Conservation (phyloP, 1,140 invertebrate species). For the Hyposmocoma kahamanoa region DNA sequence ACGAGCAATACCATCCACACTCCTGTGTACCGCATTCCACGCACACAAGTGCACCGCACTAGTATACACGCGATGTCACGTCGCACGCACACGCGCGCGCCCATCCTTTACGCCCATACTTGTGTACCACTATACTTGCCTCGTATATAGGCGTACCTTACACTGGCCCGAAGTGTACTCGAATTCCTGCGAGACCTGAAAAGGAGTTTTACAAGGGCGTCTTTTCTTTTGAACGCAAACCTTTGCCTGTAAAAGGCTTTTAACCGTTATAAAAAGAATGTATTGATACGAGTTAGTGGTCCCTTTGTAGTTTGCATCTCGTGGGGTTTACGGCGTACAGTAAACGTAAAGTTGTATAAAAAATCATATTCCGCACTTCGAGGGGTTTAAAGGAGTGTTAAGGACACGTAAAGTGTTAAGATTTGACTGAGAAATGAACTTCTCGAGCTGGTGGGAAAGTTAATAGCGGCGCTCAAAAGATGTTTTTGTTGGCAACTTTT, state of each 20-base stretch:
- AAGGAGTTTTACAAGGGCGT: constrained; percentile 63
- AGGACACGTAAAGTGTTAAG: not conserved
- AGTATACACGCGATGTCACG: constrained; percentile 29
- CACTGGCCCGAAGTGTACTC: constrained; percentile 30
- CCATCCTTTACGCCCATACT: constrained; percentile 36
- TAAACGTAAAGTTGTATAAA: constrained; percentile 25
- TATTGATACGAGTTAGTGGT: constrained; percentile 28
- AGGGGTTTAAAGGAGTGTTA: not conserved
- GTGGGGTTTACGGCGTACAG: constrained; percentile 10
- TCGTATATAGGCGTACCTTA: constrained; percentile 43
- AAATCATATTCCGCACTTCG: constrained; percentile 3
- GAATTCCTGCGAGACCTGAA: constrained; percentile 63
- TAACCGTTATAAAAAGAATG: constrained; percentile 42
- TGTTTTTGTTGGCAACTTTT: too few species aligned
- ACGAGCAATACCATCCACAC: constrained; percentile 18
- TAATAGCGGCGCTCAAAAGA: too few species aligned
- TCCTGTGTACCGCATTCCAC: constrained; percentile 41
- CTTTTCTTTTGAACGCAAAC: constrained; percentile 57
- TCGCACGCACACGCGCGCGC: constrained; percentile 38
- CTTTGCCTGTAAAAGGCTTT: constrained; percentile 58
- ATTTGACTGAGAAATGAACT: not conserved
- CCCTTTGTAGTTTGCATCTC: constrained; percentile 46
- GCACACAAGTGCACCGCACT: constrained; percentile 24
- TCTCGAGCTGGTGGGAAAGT: too few species aligned
- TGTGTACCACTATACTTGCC: constrained; percentile 2